Evolutionary conservation across 64 coral and sea anemone species (phyloP).

Genomic region (Catalaphyllia jardinei): DNA sequence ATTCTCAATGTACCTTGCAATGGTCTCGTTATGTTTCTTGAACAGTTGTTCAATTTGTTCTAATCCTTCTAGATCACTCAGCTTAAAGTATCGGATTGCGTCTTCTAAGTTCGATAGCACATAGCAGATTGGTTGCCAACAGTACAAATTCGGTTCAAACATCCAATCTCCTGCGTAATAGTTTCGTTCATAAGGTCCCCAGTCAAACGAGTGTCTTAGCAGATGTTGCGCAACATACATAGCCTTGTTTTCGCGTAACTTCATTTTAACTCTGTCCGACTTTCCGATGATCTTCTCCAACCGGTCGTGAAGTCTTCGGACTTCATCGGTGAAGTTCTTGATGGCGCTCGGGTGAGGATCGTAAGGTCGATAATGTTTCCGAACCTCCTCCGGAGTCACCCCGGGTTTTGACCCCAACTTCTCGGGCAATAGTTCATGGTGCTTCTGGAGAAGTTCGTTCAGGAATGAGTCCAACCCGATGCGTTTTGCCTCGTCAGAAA

Average conservation of each 20-base stretch:
- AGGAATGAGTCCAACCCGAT: constrained; percentile 39
- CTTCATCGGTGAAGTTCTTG: constrained; percentile 54
- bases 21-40: constrained; percentile 10
- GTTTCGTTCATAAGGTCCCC: constrained; percentile 37
- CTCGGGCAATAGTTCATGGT: constrained; percentile 23
- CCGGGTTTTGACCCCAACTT: constrained; percentile 46
- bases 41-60: constrained; percentile 17
- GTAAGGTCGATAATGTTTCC: constrained; percentile 42
- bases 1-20: constrained; percentile 48
- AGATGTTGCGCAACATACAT: constrained; percentile 40
- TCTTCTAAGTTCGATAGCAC: background rate
- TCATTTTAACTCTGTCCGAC: constrained; percentile 34
- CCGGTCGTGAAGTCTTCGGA: background rate
- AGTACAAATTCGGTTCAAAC: constrained; percentile 68
- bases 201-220: constrained; percentile 26
- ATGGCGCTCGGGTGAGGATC: constrained; percentile 51
- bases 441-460: constrained; percentile 20
- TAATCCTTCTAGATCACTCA: background rate
- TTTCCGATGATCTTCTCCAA: constrained; percentile 58
- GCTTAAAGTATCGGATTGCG: background rate
- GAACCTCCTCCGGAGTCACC: constrained; percentile 34
- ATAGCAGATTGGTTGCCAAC: constrained; percentile 31
- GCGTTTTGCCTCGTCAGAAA: constrained; percentile 41
- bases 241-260: constrained; percentile 59
- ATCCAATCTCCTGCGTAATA: constrained; percentile 74